These are phyloP conservation scores for Bubo blakistoni DNA, from an alignment of 2,113 vertebrate species.

Conservation along the genomic window DNA sequence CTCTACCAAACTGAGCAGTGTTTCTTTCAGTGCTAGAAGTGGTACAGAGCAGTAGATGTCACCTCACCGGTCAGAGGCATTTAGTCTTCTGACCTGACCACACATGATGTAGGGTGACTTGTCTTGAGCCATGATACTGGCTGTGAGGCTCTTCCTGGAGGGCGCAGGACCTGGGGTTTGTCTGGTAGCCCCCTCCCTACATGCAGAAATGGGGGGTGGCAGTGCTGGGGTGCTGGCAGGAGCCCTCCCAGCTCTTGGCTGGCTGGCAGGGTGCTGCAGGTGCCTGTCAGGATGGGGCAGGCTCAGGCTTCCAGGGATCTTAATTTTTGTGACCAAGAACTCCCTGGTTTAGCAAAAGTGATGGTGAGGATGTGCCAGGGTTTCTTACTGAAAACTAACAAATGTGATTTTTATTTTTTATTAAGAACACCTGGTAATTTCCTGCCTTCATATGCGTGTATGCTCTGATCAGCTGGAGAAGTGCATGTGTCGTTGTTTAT, in stretches of 20 bases:
- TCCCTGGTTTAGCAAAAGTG: neutral
- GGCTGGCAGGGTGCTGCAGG: neutral
- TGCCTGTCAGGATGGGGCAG: neutral
- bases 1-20: neutral
- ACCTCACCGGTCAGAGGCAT: neutral
- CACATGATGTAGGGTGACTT: neutral
- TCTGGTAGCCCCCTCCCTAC: neutral
- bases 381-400: neutral
- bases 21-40: neutral
- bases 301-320: neutral
- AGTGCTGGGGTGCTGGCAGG: neutral
- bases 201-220: neutral
- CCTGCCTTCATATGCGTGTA: neutral
- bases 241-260: neutral
- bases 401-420: neutral
- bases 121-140: neutral
- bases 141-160: neutral
- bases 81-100: neutral
- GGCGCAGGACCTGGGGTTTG: neutral
- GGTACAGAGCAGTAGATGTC: neutral
- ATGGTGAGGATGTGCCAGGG: neutral
- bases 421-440: neutral
- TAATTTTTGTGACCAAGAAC: neutral
- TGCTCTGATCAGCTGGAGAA: neutral
- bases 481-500: neutral